Base-by-base conservation (phyloP, 2,113 vertebrate genomes). In the Chaetodon auriga region DNA sequence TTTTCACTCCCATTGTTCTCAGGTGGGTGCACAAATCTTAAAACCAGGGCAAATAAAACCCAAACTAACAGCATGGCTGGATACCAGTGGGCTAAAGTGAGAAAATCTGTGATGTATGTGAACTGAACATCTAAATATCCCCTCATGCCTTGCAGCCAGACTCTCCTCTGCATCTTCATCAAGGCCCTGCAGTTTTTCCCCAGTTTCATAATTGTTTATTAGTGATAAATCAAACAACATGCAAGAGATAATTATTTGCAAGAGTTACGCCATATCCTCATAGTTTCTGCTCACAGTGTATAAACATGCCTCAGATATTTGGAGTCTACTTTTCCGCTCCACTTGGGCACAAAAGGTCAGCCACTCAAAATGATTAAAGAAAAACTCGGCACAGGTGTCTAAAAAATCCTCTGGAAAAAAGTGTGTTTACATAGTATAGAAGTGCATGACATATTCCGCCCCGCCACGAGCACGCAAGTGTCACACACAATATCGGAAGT, bases 401-500 rank as follows among this genome's bases (percentile, higher is more conserved):
- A 48, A 82, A 82, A 88, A 87, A 73, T 73, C 62, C 48, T 36
- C 77, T 49, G 62, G 62, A 81, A 81, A 30, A 30, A 87, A 53
- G 68, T 68, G 16, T 88, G 84, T 91, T 92, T 91, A 82, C 84
- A 86, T 84, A 89, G 78, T 80, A 49, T 43, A 80, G 85, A 73
- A 88, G 80, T n/a, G 71, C 53, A 53, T 76, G 87, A 85, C 84
- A 88, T 73, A 77, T 87, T 90, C 75, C 78, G 84, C 86, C 75
- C 82, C 51, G 57, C 68, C 45, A 46, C 38, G 49, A 87, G 82
- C 80, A 71, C 83, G 70, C 82, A 79, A 58, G 71, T 91, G 92
- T 92, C 92, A 90, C 74, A 78, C 73, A 78, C 81, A 87, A 92
- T 92, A 88, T 81, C 23, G 35, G 62, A 8, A 55, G 78, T 82